These are phyloP conservation scores for Podarcis lilfordi DNA, from an alignment of 2,797 vertebrate species.

Conservation along the genomic window DNA sequence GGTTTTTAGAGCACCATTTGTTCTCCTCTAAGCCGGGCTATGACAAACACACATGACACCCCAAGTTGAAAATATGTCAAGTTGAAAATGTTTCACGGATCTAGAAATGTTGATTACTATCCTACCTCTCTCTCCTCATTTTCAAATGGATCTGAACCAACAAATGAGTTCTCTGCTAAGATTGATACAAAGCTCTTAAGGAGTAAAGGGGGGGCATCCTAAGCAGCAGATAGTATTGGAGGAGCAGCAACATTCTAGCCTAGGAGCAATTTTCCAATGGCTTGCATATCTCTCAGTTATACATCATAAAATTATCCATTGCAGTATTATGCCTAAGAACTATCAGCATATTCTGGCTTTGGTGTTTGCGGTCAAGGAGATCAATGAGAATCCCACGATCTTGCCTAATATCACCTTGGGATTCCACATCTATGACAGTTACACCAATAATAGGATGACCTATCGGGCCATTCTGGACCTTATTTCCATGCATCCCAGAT, in stretches of 20 bases:
- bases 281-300: background rate
- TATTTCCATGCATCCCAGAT: background rate
- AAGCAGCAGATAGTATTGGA: background rate
- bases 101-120: no score
- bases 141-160: no score
- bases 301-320: background rate
- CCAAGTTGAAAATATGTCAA: no score
- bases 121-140: no score
- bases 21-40: no score
- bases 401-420: background rate
- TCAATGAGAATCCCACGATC: background rate
- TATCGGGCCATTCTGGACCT: background rate
- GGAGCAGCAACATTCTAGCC: background rate
- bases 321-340: background rate
- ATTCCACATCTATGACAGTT: constrained; percentile 6
- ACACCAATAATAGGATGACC: background rate
- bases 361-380: background rate
- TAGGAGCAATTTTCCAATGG: background rate
- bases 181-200: background rate
- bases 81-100: no score
- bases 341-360: background rate
- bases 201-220: background rate
- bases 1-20: no score
- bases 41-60: no score
- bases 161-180: no score